Conservation (phyloP, 2,797 vertebrate genomes). For the Scolopax rusticola region DNA sequence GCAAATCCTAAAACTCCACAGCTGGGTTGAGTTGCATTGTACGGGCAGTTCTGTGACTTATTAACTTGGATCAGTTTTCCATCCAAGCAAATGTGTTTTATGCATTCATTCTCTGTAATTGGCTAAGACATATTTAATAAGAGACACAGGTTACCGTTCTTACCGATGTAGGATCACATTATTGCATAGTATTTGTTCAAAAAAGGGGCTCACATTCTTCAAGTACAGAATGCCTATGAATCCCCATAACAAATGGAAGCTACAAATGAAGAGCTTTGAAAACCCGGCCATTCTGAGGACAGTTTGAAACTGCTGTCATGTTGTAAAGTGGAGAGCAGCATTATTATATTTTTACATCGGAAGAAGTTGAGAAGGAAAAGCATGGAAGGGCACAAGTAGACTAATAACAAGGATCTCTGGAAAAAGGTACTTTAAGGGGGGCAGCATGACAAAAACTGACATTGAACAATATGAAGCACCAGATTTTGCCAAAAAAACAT, state of each 20-base stretch:
- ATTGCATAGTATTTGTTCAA: background rate
- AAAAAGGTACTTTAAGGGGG: background rate
- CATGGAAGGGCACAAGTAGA: background rate
- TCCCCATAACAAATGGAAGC: background rate
- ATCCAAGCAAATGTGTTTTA: constrained; percentile 92
- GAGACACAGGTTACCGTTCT: constrained; percentile 55
- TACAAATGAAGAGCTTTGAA: background rate
- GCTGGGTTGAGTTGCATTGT: constrained; percentile 83
- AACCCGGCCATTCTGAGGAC: background rate
- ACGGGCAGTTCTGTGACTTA: constrained; percentile 92
- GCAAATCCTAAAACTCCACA: constrained; percentile 94
- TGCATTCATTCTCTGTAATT: constrained; percentile 86
- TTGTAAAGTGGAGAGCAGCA: background rate
- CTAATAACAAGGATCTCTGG: background rate
- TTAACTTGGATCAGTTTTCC: constrained; percentile 92
- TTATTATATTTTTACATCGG: background rate
- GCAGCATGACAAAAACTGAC: fast-evolving
- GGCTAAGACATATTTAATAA: constrained; percentile 83
- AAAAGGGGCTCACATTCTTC: background rate
- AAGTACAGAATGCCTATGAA: background rate
- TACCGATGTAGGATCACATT: background rate
- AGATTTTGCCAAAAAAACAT: background rate
- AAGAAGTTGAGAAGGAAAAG: background rate
- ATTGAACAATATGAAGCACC: background rate
- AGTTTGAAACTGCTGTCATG: background rate